Evolutionary conservation across 1,140 invertebrate species (phyloP), one percentile per base, ranked within the genome.

Genomic region (Cyclina sinensis): DNA sequence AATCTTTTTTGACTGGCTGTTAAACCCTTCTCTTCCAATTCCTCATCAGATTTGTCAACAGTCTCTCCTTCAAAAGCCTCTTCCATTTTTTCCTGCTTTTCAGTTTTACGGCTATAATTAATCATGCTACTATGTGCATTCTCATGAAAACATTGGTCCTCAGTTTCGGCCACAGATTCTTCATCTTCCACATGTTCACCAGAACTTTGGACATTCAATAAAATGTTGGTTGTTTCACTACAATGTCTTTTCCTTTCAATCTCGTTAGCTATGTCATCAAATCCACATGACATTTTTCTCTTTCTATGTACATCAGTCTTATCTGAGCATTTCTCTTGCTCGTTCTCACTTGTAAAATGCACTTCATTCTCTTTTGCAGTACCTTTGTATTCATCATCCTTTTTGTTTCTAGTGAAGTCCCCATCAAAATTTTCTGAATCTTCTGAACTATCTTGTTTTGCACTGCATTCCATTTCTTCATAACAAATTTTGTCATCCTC

Each of bases 211-310:
- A 11, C 48, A n/a, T n/a, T n/a, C n/a, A n/a, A n/a, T n/a, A 70
- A 5, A 70, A 70, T 16, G 5, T 70, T 39, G 1, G 18, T n/a
- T 1, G 0, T 35, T 0, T 39, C 65, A 70, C 65, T 70, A 27
- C 65, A 70, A n/a, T 70, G 65, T 39, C 65, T 70, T 39, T 70
- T 70, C n/a, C 65, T 70, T 37, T 30, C 4, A 70, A 62, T 62
- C 9, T 37, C 30, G 9, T 1, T 65, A 0, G 21, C 32, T 37
- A 14, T 37, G 7, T 21, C 24, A 37, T 4, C n/a, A 70, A 18
- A 21, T 35, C 37, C 65, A 11, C 37, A 14, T 37, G 32, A 35
- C 14, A 14, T 35, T 37, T 70, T 70, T 70, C 65, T 35, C 27
- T 70, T 70, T 39, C 32, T 70, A 5, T 79, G 7, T 32, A 16